Evolutionary conservation across 2,888 invertebrate species (phyloP), one percentile per base, ranked within the genome.

Genomic region (Tholera decimalis): DNA sequence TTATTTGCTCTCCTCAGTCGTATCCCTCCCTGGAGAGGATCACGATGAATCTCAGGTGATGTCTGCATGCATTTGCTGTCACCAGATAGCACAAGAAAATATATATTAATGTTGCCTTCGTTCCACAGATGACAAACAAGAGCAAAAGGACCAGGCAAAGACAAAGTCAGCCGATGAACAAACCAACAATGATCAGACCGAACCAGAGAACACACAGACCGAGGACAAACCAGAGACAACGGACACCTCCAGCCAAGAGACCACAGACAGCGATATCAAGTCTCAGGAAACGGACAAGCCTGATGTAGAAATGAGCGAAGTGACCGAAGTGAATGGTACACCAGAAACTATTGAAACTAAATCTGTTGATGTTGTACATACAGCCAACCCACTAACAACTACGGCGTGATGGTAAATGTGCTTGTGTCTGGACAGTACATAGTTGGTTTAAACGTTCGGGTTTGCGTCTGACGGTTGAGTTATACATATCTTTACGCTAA

Each of bases 181-280:
- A 73, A 71, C 73, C 26, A 87, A 84, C 33, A 54, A 71, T 1
- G 85, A 88, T 37, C 80, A 84, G 57, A 74, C 77, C 26, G 73
- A 83, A 13, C 83, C 28, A 47, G 76, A 82, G 7, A 80, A 82
- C 49, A 74, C 82, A 39, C 82, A 84, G 30, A 55, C 47, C 9
- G 84, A 85, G 39, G 86, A 84, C 47, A 90, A 91, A 71, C 84
- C 88, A 0, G 93, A 92, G 68, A 89, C 84, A 11, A 90, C 88
- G 13, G 93, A 93, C 86, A 89, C 91, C 0, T 90, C 92, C 26
- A 93, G 92, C 82, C 92, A 92, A 49, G 92, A 86, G 66, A 90
- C 90, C 50, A 81, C 80, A 0, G 88, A 84, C 69, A 85, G 83
- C 60, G 84, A 87, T 7, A 75, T 73, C 41, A 84, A 86, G 55